Conservation (phyloP, 2,797 vertebrate genomes). For the Hippopotamyrus pictus region DNA sequence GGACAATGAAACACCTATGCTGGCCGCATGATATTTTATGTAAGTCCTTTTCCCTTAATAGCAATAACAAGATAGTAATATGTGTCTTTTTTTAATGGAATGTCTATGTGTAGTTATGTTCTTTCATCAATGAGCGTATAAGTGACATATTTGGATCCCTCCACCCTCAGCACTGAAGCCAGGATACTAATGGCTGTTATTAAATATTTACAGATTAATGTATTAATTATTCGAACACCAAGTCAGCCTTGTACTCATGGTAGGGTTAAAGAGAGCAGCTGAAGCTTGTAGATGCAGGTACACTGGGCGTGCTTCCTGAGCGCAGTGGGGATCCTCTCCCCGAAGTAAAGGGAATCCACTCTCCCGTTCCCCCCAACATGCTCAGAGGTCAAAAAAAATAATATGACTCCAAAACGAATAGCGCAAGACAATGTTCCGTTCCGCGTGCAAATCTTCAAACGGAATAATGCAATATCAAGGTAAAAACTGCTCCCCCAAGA, state of each 20-base stretch:
- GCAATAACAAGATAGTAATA: neutral
- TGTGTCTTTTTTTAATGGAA: neutral
- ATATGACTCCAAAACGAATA: neutral
- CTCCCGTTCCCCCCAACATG: too few relatives aligned
- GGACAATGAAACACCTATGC: neutral
- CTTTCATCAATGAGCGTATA: neutral
- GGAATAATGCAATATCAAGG: neutral
- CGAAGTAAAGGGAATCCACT: neutral
- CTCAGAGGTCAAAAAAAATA: neutral
- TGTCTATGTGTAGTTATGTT: neutral
- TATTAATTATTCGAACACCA: conserved; percentile 25
- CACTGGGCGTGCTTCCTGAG: too few relatives aligned
- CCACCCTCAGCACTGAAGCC: conserved; percentile 15
- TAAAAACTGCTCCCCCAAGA: neutral
- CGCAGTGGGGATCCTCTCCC: neutral
- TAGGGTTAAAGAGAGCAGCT: neutral
- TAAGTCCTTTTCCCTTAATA: neutral
- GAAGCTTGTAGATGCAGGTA: neutral
- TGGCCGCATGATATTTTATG: neutral
- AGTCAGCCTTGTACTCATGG: neutral
- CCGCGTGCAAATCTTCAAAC: neutral
- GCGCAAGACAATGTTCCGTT: neutral
- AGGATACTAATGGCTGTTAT: conserved; percentile 48
- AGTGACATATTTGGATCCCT: neutral
- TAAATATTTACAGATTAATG: conserved; percentile 57